A percentile compares a stretch with the other conserved stretches of the same genome.
Conservation (phyloP, 2,113 vertebrate genomes). For the Halichoerus grypus region DNA sequence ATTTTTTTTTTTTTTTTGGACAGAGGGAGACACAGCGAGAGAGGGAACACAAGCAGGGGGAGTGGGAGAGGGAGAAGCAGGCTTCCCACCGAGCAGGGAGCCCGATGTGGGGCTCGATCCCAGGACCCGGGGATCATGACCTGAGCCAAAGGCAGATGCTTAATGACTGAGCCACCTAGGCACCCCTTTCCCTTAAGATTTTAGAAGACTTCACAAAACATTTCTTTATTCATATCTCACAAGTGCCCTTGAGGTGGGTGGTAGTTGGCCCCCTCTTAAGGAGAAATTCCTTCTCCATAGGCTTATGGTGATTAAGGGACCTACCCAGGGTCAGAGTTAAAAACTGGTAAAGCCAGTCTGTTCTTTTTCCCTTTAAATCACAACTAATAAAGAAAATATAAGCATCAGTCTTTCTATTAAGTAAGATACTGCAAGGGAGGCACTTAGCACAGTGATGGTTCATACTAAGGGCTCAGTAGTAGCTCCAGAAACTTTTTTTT, state of each 20-base stretch:
- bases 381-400: background rate
- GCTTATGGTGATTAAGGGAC: constrained; percentile 38
- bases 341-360: background rate
- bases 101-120: no score
- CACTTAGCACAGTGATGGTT: background rate
- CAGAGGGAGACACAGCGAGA: no score
- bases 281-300: constrained; percentile 17
- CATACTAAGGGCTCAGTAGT: background rate
- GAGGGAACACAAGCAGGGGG: no score
- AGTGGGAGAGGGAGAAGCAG: no score
- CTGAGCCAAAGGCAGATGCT: no score
- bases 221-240: background rate
- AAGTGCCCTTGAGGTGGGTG: background rate
- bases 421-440: background rate
- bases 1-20: background rate
- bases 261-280: background rate
- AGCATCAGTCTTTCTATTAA: background rate
- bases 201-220: background rate
- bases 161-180: no score
- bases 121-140: no score
- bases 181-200: background rate
- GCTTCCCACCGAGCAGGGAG: no score
- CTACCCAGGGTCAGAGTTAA: background rate
- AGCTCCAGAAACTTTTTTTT: background rate
- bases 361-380: background rate